These are phyloP conservation scores for Ursus arctos DNA, from an alignment of 2,113 vertebrate genomes.

Conservation along the genomic window DNA sequence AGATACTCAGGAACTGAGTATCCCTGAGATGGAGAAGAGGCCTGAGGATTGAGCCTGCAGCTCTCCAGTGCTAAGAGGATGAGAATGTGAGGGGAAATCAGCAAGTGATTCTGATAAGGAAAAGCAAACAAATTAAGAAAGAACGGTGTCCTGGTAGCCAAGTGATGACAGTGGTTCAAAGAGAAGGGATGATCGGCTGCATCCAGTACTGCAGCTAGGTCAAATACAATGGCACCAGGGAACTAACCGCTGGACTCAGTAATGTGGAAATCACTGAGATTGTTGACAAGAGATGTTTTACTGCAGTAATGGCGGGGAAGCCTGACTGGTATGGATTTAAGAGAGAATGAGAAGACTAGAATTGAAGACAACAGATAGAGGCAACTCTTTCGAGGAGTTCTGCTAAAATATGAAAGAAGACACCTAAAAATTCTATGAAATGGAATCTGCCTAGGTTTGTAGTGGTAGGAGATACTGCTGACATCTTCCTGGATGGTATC, in stretches of 20 bases:
- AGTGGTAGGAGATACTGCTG: background rate
- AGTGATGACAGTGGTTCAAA: background rate
- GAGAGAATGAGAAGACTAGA: background rate
- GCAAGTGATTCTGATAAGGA: background rate
- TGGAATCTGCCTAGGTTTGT: background rate
- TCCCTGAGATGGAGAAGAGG: background rate
- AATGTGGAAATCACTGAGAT: background rate
- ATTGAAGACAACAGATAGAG: background rate
- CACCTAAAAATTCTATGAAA: background rate
- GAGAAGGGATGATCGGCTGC: background rate
- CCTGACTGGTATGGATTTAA: no score
- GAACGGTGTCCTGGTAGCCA: conserved; percentile 72
- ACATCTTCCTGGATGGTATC: background rate
- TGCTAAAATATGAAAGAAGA: background rate
- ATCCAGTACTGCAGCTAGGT: background rate
- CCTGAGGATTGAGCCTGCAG: background rate
- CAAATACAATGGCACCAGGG: background rate
- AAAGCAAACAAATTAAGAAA: conserved; percentile 38
- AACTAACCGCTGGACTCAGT: background rate
- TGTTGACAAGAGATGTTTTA: background rate
- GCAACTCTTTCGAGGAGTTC: background rate
- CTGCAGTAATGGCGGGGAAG: background rate
- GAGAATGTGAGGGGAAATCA: background rate
- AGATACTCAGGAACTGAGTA: background rate
- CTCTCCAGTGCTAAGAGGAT: background rate